Evolutionary conservation across 2,797 vertebrate genomes (phyloP).

Genomic region (Lemur catta): DNA sequence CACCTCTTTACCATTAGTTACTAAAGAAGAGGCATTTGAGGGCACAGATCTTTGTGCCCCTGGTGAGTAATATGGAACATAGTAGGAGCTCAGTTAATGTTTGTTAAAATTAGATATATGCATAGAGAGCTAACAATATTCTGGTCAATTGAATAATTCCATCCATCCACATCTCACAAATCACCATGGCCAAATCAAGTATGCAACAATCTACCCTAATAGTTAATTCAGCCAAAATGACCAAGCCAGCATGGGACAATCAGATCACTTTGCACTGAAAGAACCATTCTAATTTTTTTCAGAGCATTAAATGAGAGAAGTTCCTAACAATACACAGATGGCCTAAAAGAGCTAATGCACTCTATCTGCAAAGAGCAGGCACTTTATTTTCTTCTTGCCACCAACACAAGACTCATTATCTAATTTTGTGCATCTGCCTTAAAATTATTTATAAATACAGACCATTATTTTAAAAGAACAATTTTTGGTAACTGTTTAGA

Average conservation of each 20-base stretch:
- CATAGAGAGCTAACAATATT: background rate
- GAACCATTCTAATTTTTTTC: slow-evolving; percentile 17
- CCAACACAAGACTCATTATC: slow-evolving; percentile 51
- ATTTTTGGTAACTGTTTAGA: slow-evolving; percentile 20
- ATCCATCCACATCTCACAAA: background rate
- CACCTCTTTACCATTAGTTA: background rate
- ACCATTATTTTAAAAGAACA: slow-evolving; percentile 31
- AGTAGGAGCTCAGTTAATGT: background rate
- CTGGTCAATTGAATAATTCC: background rate
- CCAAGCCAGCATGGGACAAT: background rate
- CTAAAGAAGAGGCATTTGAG: background rate
- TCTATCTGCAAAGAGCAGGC: background rate
- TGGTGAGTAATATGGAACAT: background rate
- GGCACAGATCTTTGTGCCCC: background rate
- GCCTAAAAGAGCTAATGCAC: slow-evolving; percentile 29
- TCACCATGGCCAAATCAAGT: background rate
- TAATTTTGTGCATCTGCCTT: slow-evolving; percentile 64
- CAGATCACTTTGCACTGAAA: background rate
- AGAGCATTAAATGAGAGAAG: slow-evolving; percentile 22
- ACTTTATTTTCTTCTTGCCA: slow-evolving; percentile 53
- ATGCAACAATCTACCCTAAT: background rate
- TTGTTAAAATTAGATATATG: background rate
- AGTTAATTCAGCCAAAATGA: background rate
- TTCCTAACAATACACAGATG: slow-evolving; percentile 49
- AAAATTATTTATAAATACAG: slow-evolving; percentile 53